phyloP scores from a whole-genome alignment of 2,888 invertebrate species.

The Drepana falcataria region DNA sequence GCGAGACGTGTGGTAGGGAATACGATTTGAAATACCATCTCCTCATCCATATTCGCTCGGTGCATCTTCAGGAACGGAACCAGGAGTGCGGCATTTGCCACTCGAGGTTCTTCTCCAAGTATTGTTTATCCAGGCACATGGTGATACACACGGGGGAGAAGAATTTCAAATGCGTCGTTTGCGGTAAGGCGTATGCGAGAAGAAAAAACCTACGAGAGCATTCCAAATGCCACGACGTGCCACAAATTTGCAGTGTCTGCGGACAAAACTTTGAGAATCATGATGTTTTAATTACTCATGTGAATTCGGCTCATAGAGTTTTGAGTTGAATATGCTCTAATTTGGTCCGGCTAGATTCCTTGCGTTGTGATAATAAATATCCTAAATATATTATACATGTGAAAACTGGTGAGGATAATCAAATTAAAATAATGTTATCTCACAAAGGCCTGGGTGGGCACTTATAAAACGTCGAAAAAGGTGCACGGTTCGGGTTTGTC shows the following conservation, averaged over 20 bases:
- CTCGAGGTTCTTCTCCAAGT: slow-evolving; percentile 56
- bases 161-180: slow-evolving; percentile 65
- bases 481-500: too few relatives aligned
- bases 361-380: too few relatives aligned
- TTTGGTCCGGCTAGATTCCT: too few relatives aligned
- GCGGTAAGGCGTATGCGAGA: slow-evolving; percentile 64
- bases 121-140: slow-evolving; percentile 68
- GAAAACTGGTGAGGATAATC: too few relatives aligned
- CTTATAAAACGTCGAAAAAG: too few relatives aligned
- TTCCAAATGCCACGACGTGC: slow-evolving; percentile 35
- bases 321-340: slow-evolving; percentile 5
- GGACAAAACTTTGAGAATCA: slow-evolving; percentile 33
- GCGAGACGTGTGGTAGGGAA: slow-evolving; percentile 53
- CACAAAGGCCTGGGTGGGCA: too few relatives aligned
- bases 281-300: slow-evolving; percentile 27
- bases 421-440: too few relatives aligned
- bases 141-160: slow-evolving; percentile 70
- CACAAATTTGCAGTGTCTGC: slow-evolving; percentile 33
- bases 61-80: slow-evolving; percentile 59
- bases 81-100: slow-evolving; percentile 52
- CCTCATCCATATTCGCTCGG: slow-evolving; percentile 49
- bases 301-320: slow-evolving; percentile 26
- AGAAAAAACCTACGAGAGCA: slow-evolving; percentile 49
- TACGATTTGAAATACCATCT: slow-evolving; percentile 58
- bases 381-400: too few relatives aligned